Conservation (phyloP, 2,888 invertebrate genomes). For the Caenorhabditis japonica region DNA sequence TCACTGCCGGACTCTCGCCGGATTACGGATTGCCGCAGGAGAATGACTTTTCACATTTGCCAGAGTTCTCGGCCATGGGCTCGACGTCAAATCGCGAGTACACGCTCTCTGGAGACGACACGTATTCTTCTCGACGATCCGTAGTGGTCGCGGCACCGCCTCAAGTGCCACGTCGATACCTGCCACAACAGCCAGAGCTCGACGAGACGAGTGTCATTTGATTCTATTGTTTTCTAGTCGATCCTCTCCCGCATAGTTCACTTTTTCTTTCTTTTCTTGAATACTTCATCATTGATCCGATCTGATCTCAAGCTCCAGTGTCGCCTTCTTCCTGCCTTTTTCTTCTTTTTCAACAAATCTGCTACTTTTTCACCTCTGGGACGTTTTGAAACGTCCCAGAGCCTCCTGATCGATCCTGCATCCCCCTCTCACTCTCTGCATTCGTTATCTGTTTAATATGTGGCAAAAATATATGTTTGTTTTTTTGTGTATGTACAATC, state of each 20-base stretch:
- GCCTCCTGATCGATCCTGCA: slow-evolving; percentile 14
- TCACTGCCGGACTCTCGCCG: slow-evolving; percentile 53
- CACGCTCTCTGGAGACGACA: slow-evolving; percentile 46
- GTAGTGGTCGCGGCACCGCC: slow-evolving; percentile 38
- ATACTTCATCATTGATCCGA: too few species aligned
- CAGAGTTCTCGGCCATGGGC: slow-evolving; percentile 48
- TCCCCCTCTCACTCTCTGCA: slow-evolving; percentile 23
- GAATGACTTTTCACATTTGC: slow-evolving; percentile 33
- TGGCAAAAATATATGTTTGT: slow-evolving; percentile 27
- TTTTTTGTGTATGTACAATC: slow-evolving; percentile 50
- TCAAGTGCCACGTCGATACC: slow-evolving; percentile 44
- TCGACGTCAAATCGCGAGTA: slow-evolving; percentile 56
- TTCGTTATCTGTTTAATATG: slow-evolving; percentile 44
- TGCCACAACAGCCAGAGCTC: slow-evolving; percentile 37
- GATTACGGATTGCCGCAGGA: slow-evolving; percentile 53
- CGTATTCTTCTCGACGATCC: slow-evolving; percentile 12
- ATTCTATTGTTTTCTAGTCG: slow-evolving; percentile 33
- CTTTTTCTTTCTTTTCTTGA: slow-evolving; percentile 25
- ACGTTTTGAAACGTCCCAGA: not conserved
- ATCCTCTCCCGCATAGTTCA: slow-evolving; percentile 38
- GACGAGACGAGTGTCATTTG: slow-evolving; percentile 47
- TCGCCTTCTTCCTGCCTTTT: slow-evolving; percentile 41
- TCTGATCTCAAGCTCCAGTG: slow-evolving; percentile 39
- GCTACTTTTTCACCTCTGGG: slow-evolving; percentile 5
- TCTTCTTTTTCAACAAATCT: slow-evolving; percentile 18